These are phyloP conservation scores for Drosophila sucinea DNA, from an alignment of 1,140 invertebrate genomes.

Conservation along the genomic window DNA sequence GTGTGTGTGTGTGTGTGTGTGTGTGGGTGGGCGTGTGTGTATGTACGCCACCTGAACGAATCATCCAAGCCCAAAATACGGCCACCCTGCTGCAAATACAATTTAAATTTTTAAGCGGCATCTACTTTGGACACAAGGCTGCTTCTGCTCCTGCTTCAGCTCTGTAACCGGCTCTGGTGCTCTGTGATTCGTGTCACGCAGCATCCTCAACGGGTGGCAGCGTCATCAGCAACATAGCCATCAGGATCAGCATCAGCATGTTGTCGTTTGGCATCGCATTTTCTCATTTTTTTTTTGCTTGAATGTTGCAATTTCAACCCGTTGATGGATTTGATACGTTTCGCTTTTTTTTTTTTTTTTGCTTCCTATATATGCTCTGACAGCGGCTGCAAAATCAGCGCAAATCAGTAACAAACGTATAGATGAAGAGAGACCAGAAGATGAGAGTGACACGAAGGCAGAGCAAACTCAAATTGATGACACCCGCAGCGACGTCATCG, in stretches of 20 bases:
- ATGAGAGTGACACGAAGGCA: conserved; percentile 1
- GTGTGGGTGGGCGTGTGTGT: neutral
- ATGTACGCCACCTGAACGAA: conserved; percentile 60
- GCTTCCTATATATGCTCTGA: conserved; percentile 26
- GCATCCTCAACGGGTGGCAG: conserved; percentile 62
- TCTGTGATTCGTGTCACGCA: conserved; percentile 74
- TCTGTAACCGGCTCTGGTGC: neutral
- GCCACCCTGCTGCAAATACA: conserved; percentile 69
- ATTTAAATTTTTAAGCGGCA: conserved; percentile 81
- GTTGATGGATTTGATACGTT: conserved; percentile 75
- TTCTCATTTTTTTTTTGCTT: conserved; percentile 39
- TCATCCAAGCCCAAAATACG: conserved; percentile 15
- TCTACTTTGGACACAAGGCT: conserved; percentile 61
- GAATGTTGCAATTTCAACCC: conserved; percentile 80
- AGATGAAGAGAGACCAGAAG: neutral
- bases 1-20: neutral
- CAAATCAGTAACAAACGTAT: conserved; percentile 52
- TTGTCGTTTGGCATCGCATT: conserved; percentile 54
- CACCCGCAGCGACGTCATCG: conserved; percentile 56
- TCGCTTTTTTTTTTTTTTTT: conserved; percentile 6
- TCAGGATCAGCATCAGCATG: conserved; percentile 59
- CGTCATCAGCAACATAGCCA: conserved; percentile 62
- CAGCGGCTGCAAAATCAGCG: conserved; percentile 68
- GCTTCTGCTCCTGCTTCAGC: neutral
- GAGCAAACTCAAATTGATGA: conserved; percentile 77